Base-by-base conservation (phyloP, 2,113 vertebrate genomes). In the Columbina picui region DNA sequence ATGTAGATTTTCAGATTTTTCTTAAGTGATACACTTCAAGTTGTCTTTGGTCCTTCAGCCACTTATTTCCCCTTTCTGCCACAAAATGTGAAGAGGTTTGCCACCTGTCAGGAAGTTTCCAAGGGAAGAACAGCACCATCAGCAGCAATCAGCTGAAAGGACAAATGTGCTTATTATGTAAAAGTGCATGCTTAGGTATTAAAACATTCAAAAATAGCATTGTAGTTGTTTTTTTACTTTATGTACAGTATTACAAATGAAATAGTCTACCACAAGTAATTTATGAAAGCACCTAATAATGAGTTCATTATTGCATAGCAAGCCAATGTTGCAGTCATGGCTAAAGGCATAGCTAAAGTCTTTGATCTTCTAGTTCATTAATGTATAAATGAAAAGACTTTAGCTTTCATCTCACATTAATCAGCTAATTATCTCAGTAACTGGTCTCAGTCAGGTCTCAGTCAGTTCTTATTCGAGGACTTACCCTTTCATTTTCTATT, bases 321-420 rank as follows among this genome's bases (percentile, higher is more conserved):
- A 90, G 82, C 73, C 89, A 90, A 74, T 71, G 79, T 92, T 95
- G 93, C 89, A 87, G 41, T 79, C 17, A 57, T 93, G 96, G 92
- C 95, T 91, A 68, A 29, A 94, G 64, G 71, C 86, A 92, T 96
- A 79, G 89, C 92, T 61, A 78, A 90, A 76, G 81, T 76, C 95
- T 97, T 97, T 98, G 96, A 97, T 96, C 95, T 94, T 93, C 59
- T 91, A 65, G 94, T 90, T 98, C 95, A 97, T 91, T 81, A 79
- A 52, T 93, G 82, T 92, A 77, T 67, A 97, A 97, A 96, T 93
- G 41, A 92, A 96, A 94, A 83, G 76, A 85, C 64, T 91, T 94
- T 34, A 63, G 91, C 93, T 96, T 96, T 87, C 49, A 52, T 59
- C 87, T 73, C 6, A 8, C 79, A 52, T 88, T 78, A 57, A 78